Percentiles rank a stretch among this genome's conserved stretches.
Evolutionary conservation across 1,140 invertebrate species (phyloP).

Genomic region (Lethocerus indicus): DNA sequence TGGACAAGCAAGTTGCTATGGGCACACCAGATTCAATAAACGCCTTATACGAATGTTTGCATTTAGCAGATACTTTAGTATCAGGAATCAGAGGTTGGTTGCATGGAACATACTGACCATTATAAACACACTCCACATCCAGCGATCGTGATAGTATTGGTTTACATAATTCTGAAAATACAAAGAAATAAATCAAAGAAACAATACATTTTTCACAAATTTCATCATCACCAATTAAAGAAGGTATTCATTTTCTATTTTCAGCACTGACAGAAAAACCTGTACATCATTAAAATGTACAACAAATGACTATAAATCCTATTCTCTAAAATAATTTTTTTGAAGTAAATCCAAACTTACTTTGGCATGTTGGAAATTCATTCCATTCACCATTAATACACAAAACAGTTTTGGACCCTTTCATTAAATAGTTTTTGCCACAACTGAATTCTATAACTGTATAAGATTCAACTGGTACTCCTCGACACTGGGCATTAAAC

Average conservation of each 20-base stretch:
- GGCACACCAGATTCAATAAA: background rate
- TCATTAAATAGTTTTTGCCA: background rate
- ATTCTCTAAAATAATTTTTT: background rate
- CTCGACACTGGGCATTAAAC: background rate
- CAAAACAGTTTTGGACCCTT: background rate
- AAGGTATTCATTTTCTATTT: too few species aligned
- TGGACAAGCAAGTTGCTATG: conserved; percentile 1
- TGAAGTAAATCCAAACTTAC: conserved; percentile 4
- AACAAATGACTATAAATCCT: background rate
- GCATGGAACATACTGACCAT: conserved; percentile 2
- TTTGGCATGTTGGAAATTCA: conserved; percentile 5
- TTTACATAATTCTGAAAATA: conserved; percentile 12
- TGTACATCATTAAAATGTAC: too few species aligned
- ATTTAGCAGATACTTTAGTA: conserved; percentile 4
- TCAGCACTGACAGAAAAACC: too few species aligned
- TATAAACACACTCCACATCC: conserved; percentile 6
- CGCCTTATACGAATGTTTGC: conserved; percentile 5
- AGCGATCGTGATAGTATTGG: conserved; percentile 8
- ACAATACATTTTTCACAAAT: too few species aligned
- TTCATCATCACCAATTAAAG: too few species aligned
- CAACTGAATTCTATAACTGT: conserved; percentile 4
- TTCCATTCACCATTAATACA: conserved; percentile 6
- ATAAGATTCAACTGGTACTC: background rate
- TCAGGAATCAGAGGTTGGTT: background rate
- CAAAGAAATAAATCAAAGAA: too few species aligned